phyloP scores from a whole-genome alignment of 2,797 vertebrate species.

The Rhabdophis nuchalis region DNA sequence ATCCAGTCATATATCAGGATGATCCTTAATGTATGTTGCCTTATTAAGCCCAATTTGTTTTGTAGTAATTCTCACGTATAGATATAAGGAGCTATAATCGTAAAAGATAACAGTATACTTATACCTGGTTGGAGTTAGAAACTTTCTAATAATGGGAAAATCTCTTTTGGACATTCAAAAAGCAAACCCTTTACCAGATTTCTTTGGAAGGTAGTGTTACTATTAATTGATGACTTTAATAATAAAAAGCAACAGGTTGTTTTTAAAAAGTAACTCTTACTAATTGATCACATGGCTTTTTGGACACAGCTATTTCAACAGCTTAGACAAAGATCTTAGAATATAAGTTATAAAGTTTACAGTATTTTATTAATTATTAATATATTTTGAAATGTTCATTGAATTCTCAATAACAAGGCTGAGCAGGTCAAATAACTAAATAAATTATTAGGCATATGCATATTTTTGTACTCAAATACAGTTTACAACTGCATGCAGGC shows the following conservation, averaged over 20 bases:
- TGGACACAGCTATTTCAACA: background rate
- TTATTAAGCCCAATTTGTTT: background rate
- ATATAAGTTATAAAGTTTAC: background rate
- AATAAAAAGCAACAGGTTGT: background rate
- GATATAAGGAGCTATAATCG: background rate
- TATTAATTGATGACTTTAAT: background rate
- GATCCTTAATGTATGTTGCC: background rate
- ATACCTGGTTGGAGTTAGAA: background rate
- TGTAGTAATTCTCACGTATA: background rate
- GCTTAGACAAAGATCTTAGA: background rate
- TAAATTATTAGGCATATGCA: background rate
- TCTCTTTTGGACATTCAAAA: background rate
- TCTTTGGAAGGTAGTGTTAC: background rate
- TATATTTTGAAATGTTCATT: background rate
- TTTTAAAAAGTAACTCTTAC: background rate
- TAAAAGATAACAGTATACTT: background rate
- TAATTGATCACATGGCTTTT: background rate
- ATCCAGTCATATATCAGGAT: too few relatives aligned
- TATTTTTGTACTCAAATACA: background rate
- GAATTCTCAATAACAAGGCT: background rate
- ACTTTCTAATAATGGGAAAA: background rate
- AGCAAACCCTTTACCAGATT: background rate
- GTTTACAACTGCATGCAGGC: background rate
- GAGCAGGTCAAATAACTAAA: background rate
- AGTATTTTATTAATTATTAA: background rate